A percentile compares a stretch with the other conserved stretches of the same genome.
Evolutionary conservation across 2,888 invertebrate species (phyloP).

Genomic region (Caradrina kadenii): DNA sequence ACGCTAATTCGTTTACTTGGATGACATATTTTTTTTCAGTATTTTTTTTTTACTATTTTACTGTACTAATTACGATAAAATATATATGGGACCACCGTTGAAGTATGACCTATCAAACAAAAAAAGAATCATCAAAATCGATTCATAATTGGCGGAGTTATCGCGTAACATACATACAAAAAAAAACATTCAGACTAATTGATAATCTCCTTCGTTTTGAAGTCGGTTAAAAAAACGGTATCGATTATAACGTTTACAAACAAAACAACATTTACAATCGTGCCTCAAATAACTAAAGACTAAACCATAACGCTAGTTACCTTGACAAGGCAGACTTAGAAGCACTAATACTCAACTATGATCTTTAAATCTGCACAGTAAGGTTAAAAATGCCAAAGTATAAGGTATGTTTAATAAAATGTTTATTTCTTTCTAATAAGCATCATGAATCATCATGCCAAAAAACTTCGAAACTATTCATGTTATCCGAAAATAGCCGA

Average conservation of each 20-base stretch:
- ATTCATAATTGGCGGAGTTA: too few relatives aligned
- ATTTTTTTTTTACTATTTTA: too few relatives aligned
- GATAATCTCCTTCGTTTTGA: too few relatives aligned
- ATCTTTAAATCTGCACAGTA: background rate
- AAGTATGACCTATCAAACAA: too few relatives aligned
- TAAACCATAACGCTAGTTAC: background rate
- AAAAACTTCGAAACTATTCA: conserved; percentile 35
- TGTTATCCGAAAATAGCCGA: conserved; percentile 32
- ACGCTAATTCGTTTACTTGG: too few relatives aligned
- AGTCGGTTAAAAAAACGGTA: too few relatives aligned
- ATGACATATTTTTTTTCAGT: too few relatives aligned
- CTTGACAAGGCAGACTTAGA: background rate
- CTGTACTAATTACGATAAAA: too few relatives aligned
- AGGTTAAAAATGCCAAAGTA: conserved; percentile 9
- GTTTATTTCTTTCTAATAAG: conserved; percentile 44
- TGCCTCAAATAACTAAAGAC: conserved; percentile 7
- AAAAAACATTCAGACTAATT: too few relatives aligned
- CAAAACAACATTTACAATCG: background rate
- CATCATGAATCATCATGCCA: conserved; percentile 35
- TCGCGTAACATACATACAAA: too few relatives aligned
- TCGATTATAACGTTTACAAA: background rate
- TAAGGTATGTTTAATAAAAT: background rate
- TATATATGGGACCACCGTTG: too few relatives aligned
- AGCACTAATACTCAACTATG: background rate
- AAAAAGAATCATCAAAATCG: too few relatives aligned